Evolutionary conservation across 1,140 invertebrate genomes (phyloP), one percentile per base, ranked within the genome.

Genomic region (Formica exsecta): DNA sequence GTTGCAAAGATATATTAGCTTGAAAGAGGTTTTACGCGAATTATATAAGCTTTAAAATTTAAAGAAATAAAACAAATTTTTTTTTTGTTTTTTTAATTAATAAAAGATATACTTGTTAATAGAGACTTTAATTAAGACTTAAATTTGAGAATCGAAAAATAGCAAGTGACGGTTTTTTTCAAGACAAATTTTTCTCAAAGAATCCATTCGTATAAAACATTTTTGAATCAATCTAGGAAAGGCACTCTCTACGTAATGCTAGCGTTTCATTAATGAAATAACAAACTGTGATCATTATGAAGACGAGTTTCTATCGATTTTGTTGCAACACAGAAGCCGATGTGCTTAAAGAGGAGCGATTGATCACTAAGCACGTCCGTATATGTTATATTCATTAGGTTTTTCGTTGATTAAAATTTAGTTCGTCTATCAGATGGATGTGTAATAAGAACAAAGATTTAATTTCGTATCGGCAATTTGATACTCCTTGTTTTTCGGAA

Each of bases 261-360:
- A 62, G 38, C 38, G 16, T 66, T 79, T 79, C n/a, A 38, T 8
- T 79, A 54, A 79, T 66, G 41, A 13, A 41, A 11, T 66, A 66
- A 36, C 25, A 76, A 25, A 54, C 8, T 41, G 29, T 19, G 41
- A 11, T 41, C 22, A 48, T 6, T 64, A 65, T 29, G 16, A 76
- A 64, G 8, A 44, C 22, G 57, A 51, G 25, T 57, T 3, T 29
- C 7, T 19, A 51, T 80, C 16, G 22, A 59, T 13, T 80, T 80
- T 19, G 9, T 57, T 41, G 48, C 48, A 51, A 3, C 48, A 71
- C 3, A 48, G 19, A 77, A 62, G 41, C 8, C 7, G 51, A 61
- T 75, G 6, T 36, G 19, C 11, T 54, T 81, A 81, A 71, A 80
- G 19, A 71, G 22, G 22, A 57, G 36, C 77, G 36, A 80, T 59